These are phyloP conservation scores for Eristalis pertinax DNA, from an alignment of 2,888 invertebrate species.

Conservation along the genomic window DNA sequence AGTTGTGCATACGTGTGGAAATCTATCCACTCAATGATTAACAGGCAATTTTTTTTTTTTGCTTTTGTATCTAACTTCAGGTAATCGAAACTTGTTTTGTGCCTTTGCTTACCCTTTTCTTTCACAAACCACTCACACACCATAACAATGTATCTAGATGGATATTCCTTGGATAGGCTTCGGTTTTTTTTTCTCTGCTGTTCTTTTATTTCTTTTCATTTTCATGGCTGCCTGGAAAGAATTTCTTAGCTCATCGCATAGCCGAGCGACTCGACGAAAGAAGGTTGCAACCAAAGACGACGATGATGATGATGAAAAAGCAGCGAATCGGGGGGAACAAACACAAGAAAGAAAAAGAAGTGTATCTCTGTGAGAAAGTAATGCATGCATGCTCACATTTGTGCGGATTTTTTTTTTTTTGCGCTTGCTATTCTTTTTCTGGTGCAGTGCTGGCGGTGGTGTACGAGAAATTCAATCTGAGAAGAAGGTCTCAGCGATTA, in stretches of 20 bases:
- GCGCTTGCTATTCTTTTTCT: neutral
- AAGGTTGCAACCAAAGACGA: neutral
- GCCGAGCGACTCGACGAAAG: constrained; percentile 45
- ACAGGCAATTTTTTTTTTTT: constrained; percentile 53
- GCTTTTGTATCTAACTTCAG: constrained; percentile 41
- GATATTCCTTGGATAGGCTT: constrained; percentile 23
- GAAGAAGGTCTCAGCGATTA: constrained; percentile 68
- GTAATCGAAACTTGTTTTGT: constrained; percentile 68
- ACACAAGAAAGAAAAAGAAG: constrained; percentile 8
- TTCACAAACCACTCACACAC: constrained; percentile 37
- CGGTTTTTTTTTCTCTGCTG: neutral
- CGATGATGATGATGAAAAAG: no score
- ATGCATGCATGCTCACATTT: constrained; percentile 65
- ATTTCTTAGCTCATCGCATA: constrained; percentile 62
- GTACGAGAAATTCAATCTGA: constrained; percentile 64
- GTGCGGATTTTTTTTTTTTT: constrained; percentile 21
- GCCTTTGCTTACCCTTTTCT: constrained; percentile 61
- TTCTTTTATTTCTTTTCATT: constrained; percentile 22
- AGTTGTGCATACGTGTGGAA: constrained; percentile 7
- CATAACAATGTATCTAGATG: constrained; percentile 42
- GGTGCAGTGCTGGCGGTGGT: neutral
- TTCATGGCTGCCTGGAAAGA: constrained; percentile 44
- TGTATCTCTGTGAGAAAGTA: constrained; percentile 70
- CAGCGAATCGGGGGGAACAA: neutral
- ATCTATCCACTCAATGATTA: constrained; percentile 59